phyloP scores from a whole-genome alignment of 2,113 vertebrate species.

The Verasper variegatus region DNA sequence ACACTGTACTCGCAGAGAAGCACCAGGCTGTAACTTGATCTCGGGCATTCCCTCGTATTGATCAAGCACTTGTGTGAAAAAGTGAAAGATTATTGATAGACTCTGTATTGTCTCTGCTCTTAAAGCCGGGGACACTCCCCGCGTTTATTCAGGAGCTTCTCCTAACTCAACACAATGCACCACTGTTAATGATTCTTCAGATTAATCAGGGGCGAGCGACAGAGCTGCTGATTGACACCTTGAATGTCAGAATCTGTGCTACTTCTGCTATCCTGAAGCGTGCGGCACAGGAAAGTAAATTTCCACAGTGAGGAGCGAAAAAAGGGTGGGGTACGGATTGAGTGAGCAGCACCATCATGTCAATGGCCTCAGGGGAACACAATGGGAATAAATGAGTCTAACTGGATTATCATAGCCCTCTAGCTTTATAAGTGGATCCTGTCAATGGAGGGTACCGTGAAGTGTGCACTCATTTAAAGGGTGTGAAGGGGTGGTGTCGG shows the following conservation, averaged over 20 bases:
- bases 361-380: slow-evolving; percentile 72
- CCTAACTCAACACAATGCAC: slow-evolving; percentile 9
- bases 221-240: slow-evolving; percentile 28
- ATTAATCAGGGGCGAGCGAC: slow-evolving; percentile 29
- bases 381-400: slow-evolving; percentile 78
- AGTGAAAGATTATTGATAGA: slow-evolving; percentile 52
- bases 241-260: neutral
- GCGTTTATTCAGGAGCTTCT: neutral
- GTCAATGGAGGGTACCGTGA: slow-evolving; percentile 66
- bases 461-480: slow-evolving; percentile 74
- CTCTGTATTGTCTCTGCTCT: slow-evolving; percentile 10
- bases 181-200: slow-evolving; percentile 12
- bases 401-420: slow-evolving; percentile 80
- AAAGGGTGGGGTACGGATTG: slow-evolving; percentile 76
- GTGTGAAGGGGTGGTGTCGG: slow-evolving; percentile 54
- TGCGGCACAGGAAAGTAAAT: slow-evolving; percentile 61
- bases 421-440: slow-evolving; percentile 72
- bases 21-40: slow-evolving; percentile 52
- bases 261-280: slow-evolving; percentile 36
- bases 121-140: neutral
- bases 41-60: slow-evolving; percentile 52
- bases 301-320: slow-evolving; percentile 66
- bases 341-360: slow-evolving; percentile 73
- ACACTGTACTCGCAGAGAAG: slow-evolving; percentile 52
- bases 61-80: slow-evolving; percentile 57